phyloP scores from a whole-genome alignment of 2,888 invertebrate genomes.

The Aphodius granarius region DNA sequence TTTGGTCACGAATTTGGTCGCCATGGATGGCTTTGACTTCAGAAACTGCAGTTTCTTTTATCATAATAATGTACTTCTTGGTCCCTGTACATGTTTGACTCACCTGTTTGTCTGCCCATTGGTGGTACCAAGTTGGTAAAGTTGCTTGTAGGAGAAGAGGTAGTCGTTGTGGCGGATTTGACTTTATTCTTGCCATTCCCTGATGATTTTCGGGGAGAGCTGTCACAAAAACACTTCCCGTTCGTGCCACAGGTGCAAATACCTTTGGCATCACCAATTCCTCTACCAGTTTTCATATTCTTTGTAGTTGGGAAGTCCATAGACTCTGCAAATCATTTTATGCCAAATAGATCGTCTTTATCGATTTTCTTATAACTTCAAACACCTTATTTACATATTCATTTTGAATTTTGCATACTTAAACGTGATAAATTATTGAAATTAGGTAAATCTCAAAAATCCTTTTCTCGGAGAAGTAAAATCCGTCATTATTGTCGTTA shows the following conservation, averaged over 20 bases:
- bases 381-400: no score
- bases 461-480: neutral
- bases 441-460: no score
- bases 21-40: no score
- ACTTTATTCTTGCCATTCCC: neutral
- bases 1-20: no score
- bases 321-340: conserved; percentile 44
- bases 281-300: conserved; percentile 51
- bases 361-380: neutral
- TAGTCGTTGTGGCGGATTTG: conserved; percentile 11
- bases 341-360: neutral
- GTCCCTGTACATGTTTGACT: conserved; percentile 13
- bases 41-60: no score
- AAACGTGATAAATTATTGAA: no score
- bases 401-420: no score
- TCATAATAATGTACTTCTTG: neutral
- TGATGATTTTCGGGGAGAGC: neutral
- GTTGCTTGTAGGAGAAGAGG: conserved; percentile 1
- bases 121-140: conserved; percentile 27
- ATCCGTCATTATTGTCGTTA: conserved; percentile 2
- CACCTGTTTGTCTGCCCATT: conserved; percentile 36
- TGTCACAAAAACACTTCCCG: conserved; percentile 55
- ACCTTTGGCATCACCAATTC: conserved; percentile 56
- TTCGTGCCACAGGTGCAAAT: conserved; percentile 56
- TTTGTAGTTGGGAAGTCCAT: conserved; percentile 47